Conservation (phyloP, 2,797 vertebrate species). For the Sebastes umbrosus region DNA sequence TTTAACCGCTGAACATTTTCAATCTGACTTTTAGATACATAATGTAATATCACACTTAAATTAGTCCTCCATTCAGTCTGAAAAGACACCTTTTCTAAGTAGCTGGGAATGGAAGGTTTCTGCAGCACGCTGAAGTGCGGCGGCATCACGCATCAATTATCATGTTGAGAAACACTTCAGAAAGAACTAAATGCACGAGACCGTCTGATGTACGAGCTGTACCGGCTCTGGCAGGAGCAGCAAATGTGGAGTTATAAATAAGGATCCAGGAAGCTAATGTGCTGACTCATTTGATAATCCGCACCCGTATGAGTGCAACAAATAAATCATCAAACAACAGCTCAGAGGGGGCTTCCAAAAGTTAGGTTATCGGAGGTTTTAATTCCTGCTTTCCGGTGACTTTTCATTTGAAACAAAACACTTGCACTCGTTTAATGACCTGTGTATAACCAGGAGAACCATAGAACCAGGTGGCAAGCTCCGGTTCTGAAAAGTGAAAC, state of each 20-base stretch:
- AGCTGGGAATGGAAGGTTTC: neutral
- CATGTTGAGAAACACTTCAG: neutral
- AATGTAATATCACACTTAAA: neutral
- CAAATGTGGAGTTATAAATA: constrained; percentile 7
- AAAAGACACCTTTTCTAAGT: neutral
- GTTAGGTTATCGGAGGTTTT: neutral
- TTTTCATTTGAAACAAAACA: constrained; percentile 11
- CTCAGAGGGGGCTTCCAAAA: neutral
- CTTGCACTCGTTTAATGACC: neutral
- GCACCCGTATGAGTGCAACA: neutral
- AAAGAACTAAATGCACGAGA: neutral
- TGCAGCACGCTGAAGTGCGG: neutral
- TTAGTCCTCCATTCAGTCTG: neutral
- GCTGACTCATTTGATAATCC: constrained; percentile 42
- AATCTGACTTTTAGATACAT: neutral
- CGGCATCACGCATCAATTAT: neutral
- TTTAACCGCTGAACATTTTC: neutral
- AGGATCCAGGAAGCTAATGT: neutral
- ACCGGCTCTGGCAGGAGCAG: neutral
- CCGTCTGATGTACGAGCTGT: neutral
- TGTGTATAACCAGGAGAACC: too few species aligned
- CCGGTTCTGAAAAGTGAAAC: too few species aligned
- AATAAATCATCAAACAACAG: constrained; percentile 31
- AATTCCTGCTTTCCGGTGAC: neutral
- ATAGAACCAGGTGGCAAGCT: too few species aligned